Conservation (phyloP, 1,140 invertebrate species). For the Pseudomyrmex pallidus region DNA sequence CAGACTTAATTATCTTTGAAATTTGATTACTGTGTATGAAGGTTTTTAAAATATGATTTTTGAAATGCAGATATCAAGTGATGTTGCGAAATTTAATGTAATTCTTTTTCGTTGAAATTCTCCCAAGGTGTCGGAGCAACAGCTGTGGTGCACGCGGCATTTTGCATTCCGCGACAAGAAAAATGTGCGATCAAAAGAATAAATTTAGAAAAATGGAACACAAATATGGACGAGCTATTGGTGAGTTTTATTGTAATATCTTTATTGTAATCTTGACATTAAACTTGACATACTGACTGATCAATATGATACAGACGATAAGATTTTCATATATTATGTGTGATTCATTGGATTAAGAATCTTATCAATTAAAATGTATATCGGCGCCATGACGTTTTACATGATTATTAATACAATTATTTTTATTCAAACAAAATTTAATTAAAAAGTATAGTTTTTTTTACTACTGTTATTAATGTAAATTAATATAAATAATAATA, state of each 20-base stretch:
- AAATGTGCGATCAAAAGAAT: slow-evolving; percentile 99
- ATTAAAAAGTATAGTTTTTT: not conserved
- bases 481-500: no score
- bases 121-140: slow-evolving; percentile 95
- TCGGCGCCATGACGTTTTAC: not conserved
- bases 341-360: slow-evolving; percentile 49
- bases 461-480: no score
- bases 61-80: no score
- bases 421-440: not conserved
- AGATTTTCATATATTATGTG: slow-evolving; percentile 16
- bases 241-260: slow-evolving; percentile 83
- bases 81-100: not conserved
- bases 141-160: slow-evolving; percentile 97
- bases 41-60: not conserved
- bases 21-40: not conserved
- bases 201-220: slow-evolving; percentile 99
- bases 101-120: slow-evolving; percentile 70
- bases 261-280: slow-evolving; percentile 40
- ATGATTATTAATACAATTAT: slow-evolving; percentile 3
- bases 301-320: slow-evolving; percentile 33
- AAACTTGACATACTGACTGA: not conserved
- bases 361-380: slow-evolving; percentile 33
- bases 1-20: not conserved
- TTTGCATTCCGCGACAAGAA: slow-evolving; percentile 96
- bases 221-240: slow-evolving; percentile 98